Percentiles rank a stretch among this genome's conserved stretches.
Evolutionary conservation across 2,113 vertebrate genomes (phyloP).

Genomic region (Ploceus nigricollis): DNA sequence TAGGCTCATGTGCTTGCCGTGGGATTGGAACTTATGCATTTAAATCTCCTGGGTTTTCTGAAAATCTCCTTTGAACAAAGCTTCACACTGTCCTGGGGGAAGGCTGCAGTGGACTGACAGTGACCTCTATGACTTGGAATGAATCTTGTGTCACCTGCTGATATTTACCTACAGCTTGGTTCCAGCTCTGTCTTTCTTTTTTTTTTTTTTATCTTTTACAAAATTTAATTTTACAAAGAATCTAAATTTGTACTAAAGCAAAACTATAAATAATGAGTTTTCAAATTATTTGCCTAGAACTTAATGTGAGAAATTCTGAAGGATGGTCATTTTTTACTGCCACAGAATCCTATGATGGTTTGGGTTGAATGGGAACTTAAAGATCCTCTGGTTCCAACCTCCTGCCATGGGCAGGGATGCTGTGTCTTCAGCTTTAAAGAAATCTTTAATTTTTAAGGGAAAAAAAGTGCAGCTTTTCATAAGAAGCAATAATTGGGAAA

Average conservation of each 20-base stretch:
- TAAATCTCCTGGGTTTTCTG: not conserved
- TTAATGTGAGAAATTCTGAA: not conserved
- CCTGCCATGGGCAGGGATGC: not conserved
- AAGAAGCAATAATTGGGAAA: not conserved
- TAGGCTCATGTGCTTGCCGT: not conserved
- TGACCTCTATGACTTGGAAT: not conserved
- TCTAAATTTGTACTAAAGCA: not conserved
- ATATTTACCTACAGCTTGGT: not conserved
- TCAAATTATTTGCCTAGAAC: not conserved
- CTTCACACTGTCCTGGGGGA: not conserved
- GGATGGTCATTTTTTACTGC: not conserved
- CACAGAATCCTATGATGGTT: not conserved
- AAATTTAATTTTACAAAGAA: not conserved
- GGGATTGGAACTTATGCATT: constrained; percentile 20
- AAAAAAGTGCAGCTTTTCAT: not conserved
- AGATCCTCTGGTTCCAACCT: not conserved
- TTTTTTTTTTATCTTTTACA: not conserved
- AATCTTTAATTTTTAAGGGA: not conserved
- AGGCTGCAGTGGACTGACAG: not conserved
- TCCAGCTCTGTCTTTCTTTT: not conserved
- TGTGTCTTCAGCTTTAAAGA: not conserved
- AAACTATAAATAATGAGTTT: not conserved
- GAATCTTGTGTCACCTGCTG: not conserved
- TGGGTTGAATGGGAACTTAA: not conserved
- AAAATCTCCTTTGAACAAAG: constrained; percentile 36